A percentile compares a stretch with the other conserved stretches of the same genome.
These are phyloP conservation scores for Pediacus dermestoides DNA, from an alignment of 2,888 invertebrate genomes.

Conservation along the genomic window DNA sequence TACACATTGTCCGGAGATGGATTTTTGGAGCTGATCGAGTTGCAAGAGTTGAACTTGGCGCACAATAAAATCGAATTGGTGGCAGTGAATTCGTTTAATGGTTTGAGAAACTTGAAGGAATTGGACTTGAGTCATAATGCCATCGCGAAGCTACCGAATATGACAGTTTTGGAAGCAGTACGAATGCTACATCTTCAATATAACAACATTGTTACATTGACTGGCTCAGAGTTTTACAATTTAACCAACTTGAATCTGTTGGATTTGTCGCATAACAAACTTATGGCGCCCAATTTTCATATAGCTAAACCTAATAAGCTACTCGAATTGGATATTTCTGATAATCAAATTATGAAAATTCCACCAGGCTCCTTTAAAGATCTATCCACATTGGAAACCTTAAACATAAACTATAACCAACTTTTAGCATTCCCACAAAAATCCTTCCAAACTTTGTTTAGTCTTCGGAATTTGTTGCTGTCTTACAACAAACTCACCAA, in stretches of 20 bases:
- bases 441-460: conserved; percentile 34
- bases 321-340: conserved; percentile 34
- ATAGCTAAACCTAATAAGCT: conserved; percentile 30
- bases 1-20: conserved; percentile 37
- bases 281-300: conserved; percentile 27
- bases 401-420: conserved; percentile 39
- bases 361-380: conserved; percentile 35
- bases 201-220: conserved; percentile 35
- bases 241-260: conserved; percentile 34
- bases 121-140: conserved; percentile 40
- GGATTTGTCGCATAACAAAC: conserved; percentile 36
- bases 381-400: conserved; percentile 35
- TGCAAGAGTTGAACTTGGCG: conserved; percentile 35
- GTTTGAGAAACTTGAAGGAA: conserved; percentile 33
- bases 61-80: conserved; percentile 39
- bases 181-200: conserved; percentile 34
- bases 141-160: conserved; percentile 31
- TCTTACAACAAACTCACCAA: conserved; percentile 36
- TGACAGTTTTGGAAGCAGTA: conserved; percentile 30
- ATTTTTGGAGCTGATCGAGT: conserved; percentile 40
- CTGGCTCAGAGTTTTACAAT: conserved; percentile 35
- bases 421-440: conserved; percentile 33
- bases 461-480: conserved; percentile 35
- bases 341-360: conserved; percentile 37
- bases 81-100: conserved; percentile 36